These are phyloP conservation scores for Helarctos malayanus DNA, from an alignment of 2,797 vertebrate genomes.

Conservation along the genomic window DNA sequence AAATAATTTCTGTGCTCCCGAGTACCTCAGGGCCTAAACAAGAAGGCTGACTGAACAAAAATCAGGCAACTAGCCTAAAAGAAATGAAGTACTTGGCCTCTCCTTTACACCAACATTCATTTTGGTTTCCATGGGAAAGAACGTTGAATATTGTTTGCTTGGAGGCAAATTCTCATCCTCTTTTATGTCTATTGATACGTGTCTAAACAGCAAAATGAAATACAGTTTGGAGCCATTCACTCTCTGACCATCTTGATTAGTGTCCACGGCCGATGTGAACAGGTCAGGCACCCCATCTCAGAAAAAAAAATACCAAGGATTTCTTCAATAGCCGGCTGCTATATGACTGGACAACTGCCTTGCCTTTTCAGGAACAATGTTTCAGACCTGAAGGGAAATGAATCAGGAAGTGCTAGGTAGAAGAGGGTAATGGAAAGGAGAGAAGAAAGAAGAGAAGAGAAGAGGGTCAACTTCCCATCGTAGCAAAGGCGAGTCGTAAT, in stretches of 20 bases:
- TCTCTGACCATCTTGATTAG: not conserved
- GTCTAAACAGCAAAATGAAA: not conserved
- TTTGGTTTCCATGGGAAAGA: constrained; percentile 37
- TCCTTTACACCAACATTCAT: constrained; percentile 19
- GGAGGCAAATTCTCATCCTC: constrained; percentile 40
- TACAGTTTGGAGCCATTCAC: not conserved
- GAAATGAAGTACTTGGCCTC: constrained; percentile 43
- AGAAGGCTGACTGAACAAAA: constrained; percentile 50
- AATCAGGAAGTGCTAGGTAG: not conserved
- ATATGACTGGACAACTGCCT: not conserved
- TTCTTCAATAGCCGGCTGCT: not conserved
- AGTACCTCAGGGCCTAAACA: not conserved
- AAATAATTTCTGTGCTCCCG: constrained; percentile 33
- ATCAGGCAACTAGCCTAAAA: constrained; percentile 48
- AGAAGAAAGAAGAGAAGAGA: not conserved
- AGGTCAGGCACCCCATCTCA: not conserved
- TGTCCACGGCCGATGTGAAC: not conserved
- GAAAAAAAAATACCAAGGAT: not conserved
- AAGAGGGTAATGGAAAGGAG: not conserved
- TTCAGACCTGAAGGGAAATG: not conserved
- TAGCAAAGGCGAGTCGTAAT: not conserved
- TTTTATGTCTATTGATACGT: not conserved
- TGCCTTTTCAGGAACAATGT: not conserved
- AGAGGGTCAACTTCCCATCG: not conserved
- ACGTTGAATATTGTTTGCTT: not conserved